phyloP scores from a whole-genome alignment of 2,113 vertebrate species.

The Lonchura striata region DNA sequence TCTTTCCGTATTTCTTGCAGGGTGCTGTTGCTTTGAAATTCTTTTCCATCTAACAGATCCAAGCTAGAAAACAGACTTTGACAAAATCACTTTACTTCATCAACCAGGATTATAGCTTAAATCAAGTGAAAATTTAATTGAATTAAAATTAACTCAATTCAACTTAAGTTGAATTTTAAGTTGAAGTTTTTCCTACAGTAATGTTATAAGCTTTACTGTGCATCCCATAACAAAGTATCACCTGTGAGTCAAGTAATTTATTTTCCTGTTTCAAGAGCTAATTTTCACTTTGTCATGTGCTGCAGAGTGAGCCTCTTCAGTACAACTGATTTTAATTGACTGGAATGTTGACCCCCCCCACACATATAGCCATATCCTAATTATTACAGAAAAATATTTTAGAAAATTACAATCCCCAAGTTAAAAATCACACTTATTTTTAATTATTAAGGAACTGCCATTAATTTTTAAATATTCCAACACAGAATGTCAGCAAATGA shows the following conservation, averaged over 20 bases:
- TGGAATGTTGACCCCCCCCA: neutral
- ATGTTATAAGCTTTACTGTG: neutral
- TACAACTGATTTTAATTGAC: neutral
- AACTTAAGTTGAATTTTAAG: too few relatives aligned
- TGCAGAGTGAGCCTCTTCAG: neutral
- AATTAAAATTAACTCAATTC: neutral
- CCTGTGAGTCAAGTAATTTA: neutral
- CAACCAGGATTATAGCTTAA: neutral
- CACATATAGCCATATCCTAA: neutral
- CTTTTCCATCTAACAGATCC: neutral
- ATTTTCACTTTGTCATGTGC: neutral
- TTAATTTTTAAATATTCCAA: neutral
- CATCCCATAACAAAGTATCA: neutral
- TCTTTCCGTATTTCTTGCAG: neutral
- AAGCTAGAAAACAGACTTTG: neutral
- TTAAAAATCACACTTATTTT: neutral
- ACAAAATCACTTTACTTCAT: neutral
- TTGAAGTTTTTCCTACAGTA: neutral
- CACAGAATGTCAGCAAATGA: neutral
- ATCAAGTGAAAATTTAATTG: neutral
- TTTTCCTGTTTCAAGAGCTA: neutral
- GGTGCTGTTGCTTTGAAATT: neutral
- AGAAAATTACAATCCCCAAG: neutral
- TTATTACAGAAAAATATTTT: neutral
- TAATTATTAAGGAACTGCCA: neutral